Conservation (phyloP, 2,113 vertebrate genomes). For the Megaceryle torquata region DNA sequence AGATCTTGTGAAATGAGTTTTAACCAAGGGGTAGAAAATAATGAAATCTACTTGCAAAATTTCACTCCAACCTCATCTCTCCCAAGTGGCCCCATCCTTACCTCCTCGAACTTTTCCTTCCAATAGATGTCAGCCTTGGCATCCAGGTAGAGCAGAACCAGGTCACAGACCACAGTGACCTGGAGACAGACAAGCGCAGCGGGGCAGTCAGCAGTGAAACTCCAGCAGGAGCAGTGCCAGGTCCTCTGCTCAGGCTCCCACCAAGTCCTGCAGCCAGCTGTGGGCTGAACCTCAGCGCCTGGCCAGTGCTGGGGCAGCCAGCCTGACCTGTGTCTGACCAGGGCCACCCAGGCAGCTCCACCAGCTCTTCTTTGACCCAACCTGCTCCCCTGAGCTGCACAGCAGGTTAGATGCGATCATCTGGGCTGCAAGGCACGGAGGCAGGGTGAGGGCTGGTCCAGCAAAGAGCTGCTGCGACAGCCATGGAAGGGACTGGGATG, state of each 20-base stretch:
- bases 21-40: not conserved
- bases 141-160: slow-evolving; percentile 77
- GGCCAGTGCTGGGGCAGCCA: fast-evolving
- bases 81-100: not conserved
- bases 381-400: not conserved
- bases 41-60: not conserved
- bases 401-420: not conserved
- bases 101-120: slow-evolving; percentile 77
- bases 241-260: not conserved
- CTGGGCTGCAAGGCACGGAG: not conserved
- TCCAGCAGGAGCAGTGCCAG: not conserved
- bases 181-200: not conserved
- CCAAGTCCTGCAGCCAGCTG: not conserved
- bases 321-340: not conserved
- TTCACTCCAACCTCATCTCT: not conserved
- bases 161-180: slow-evolving; percentile 76
- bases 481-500: not conserved
- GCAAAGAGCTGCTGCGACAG: fast-evolving
- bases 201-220: not conserved
- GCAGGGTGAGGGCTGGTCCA: too few species aligned
- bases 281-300: not conserved
- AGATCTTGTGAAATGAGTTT: not conserved
- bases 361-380: not conserved
- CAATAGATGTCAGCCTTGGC: slow-evolving; percentile 72
- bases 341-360: not conserved